phyloP scores from a whole-genome alignment of 2,888 invertebrate species.

The Pseudococcus jackbeardsleyi region DNA sequence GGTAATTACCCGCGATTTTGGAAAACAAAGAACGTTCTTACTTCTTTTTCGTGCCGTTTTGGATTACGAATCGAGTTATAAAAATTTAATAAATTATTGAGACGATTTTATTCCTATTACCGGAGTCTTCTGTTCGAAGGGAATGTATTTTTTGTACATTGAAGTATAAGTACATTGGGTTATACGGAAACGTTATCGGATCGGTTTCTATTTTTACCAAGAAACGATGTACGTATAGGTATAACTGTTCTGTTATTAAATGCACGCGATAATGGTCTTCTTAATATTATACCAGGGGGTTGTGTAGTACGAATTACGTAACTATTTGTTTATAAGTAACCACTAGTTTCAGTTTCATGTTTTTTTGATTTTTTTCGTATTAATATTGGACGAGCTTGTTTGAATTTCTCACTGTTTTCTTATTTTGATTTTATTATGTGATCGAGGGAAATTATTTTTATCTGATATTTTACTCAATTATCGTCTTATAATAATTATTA shows the following conservation, averaged over 20 bases:
- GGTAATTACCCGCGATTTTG: too few relatives aligned
- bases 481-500: too few relatives aligned
- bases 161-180: not conserved
- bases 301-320: not conserved
- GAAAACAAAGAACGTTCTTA: too few relatives aligned
- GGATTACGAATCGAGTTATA: not conserved
- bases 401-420: too few relatives aligned
- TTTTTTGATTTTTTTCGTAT: not conserved
- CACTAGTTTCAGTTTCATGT: not conserved
- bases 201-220: constrained; percentile 23
- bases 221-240: constrained; percentile 3
- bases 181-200: constrained; percentile 14
- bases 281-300: not conserved
- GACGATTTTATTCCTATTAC: not conserved
- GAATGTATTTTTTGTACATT: not conserved
- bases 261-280: constrained; percentile 11
- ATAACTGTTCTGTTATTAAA: constrained; percentile 22
- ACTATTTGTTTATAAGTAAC: not conserved
- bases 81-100: not conserved
- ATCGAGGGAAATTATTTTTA: too few relatives aligned
- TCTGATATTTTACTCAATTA: too few relatives aligned
- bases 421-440: too few relatives aligned
- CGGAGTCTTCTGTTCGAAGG: not conserved
- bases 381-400: not conserved
- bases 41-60: too few relatives aligned